These are phyloP conservation scores for Gibbula magus DNA, from an alignment of 2,888 invertebrate genomes.

Conservation along the genomic window DNA sequence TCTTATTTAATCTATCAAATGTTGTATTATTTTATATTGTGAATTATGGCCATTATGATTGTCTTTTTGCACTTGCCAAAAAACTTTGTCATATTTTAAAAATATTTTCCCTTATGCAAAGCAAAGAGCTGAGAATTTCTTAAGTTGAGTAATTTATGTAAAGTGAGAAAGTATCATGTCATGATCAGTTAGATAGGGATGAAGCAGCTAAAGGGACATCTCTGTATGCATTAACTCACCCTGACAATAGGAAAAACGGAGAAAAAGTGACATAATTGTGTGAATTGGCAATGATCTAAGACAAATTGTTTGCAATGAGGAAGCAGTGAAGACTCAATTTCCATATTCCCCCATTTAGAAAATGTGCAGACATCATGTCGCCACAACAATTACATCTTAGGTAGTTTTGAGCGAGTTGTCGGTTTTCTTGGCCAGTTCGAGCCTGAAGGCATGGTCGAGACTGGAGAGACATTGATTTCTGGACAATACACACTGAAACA, in stretches of 20 bases:
- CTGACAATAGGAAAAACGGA: not conserved
- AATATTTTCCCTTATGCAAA: too few relatives aligned
- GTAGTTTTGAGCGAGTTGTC: not conserved
- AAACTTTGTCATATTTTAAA: too few relatives aligned
- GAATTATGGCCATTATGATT: too few relatives aligned
- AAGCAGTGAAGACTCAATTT: conserved; percentile 14
- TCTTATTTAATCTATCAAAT: too few relatives aligned
- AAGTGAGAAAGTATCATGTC: too few relatives aligned
- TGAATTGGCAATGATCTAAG: conserved; percentile 4
- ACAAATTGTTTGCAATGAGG: conserved; percentile 7
- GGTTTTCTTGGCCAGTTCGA: not conserved
- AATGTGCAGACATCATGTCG: conserved; percentile 11
- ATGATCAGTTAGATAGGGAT: too few relatives aligned
- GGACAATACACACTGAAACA: not conserved
- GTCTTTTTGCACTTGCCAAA: too few relatives aligned
- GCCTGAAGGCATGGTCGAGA: not conserved
- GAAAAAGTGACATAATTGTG: not conserved
- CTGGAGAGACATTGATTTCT: not conserved
- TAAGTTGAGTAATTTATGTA: too few relatives aligned
- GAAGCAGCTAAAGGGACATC: too few relatives aligned
- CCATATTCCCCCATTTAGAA: not conserved
- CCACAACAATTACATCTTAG: conserved; percentile 16
- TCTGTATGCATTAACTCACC: too few relatives aligned
- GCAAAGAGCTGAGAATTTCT: too few relatives aligned
- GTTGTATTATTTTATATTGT: too few relatives aligned